phyloP scores from a whole-genome alignment of 2,797 vertebrate genomes.

The Pelochelys cantorii region DNA sequence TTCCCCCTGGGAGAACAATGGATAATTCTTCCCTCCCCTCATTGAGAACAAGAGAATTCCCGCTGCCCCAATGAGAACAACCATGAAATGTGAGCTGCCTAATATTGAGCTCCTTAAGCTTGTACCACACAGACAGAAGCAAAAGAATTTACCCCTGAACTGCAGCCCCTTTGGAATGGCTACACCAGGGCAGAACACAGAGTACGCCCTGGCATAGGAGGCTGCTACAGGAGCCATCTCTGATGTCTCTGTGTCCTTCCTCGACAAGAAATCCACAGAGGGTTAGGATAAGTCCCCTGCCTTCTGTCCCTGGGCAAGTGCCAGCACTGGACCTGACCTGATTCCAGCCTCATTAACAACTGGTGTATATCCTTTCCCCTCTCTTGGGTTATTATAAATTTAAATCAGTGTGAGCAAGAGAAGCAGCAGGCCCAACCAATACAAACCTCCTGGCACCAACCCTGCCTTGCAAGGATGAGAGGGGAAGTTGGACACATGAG shows the following conservation, averaged over 20 bases:
- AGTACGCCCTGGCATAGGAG: neutral
- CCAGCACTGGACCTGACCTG: neutral
- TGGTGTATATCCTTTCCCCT: neutral
- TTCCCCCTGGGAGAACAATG: neutral
- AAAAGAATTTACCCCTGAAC: neutral
- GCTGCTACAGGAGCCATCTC: neutral
- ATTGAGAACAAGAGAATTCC: neutral
- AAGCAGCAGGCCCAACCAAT: slow-evolving; percentile 7
- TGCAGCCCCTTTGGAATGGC: neutral
- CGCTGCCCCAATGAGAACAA: neutral
- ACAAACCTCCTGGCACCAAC: neutral
- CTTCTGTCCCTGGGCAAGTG: fast-evolving
- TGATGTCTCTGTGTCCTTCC: neutral
- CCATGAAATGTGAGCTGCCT: neutral
- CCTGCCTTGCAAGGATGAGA: neutral
- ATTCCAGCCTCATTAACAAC: neutral
- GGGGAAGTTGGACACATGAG: neutral
- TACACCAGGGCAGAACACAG: neutral
- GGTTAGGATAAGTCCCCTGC: neutral
- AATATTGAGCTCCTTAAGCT: neutral
- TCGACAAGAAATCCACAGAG: neutral
- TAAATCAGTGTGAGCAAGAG: slow-evolving; percentile 1
- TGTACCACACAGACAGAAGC: neutral
- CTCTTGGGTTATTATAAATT: neutral
- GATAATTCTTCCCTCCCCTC: neutral